These are phyloP conservation scores for Leptarthrus brevirostris DNA, from an alignment of 2,888 invertebrate genomes.

Conservation along the genomic window DNA sequence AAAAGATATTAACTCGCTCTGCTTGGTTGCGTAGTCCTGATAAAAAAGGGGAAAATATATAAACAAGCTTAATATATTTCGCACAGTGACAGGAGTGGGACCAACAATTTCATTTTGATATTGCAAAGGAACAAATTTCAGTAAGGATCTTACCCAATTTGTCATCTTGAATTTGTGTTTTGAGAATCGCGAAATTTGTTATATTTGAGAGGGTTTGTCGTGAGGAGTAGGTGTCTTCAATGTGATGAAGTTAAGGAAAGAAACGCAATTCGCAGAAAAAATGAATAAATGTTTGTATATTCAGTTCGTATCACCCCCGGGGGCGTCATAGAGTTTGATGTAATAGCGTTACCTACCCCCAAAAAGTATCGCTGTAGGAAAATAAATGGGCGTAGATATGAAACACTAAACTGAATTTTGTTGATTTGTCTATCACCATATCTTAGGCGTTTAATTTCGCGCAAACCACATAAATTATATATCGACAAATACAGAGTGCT, in stretches of 20 bases:
- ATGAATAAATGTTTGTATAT: constrained; percentile 31
- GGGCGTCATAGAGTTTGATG: constrained; percentile 32
- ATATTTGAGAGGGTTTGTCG: neutral
- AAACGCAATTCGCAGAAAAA: constrained; percentile 15
- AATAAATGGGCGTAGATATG: too few relatives aligned
- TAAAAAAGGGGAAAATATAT: constrained; percentile 13
- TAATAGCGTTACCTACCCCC: neutral
- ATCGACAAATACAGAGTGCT: too few relatives aligned
- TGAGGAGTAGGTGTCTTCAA: neutral
- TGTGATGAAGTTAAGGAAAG: neutral
- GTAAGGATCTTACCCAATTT: constrained; percentile 20
- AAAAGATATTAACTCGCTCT: constrained; percentile 38
- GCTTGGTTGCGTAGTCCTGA: constrained; percentile 20
- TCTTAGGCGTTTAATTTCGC: too few relatives aligned
- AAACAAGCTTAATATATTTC: constrained; percentile 30
- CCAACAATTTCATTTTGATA: constrained; percentile 34
- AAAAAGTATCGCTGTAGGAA: too few relatives aligned
- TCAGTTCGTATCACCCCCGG: constrained; percentile 17
- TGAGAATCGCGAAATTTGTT: constrained; percentile 27
- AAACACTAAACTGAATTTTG: too few relatives aligned
- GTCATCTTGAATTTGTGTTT: constrained; percentile 34
- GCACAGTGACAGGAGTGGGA: neutral
- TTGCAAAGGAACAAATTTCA: constrained; percentile 34
- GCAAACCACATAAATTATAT: too few relatives aligned
- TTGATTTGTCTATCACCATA: too few relatives aligned